Base-by-base conservation (phyloP, 1,140 invertebrate species). In the Helicoverpa armigera region DNA sequence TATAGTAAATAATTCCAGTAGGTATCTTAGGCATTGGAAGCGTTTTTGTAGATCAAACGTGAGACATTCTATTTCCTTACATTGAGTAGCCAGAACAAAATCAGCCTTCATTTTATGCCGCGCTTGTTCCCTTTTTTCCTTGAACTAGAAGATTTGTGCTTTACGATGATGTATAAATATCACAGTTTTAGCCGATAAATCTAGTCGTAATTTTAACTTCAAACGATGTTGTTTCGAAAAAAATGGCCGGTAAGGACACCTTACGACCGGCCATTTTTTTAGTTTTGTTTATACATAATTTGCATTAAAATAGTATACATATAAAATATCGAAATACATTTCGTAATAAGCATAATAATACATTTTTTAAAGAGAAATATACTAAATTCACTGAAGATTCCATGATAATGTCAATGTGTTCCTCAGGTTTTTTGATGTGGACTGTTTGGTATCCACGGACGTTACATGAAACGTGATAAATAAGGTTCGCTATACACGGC, bases 31-130 rank as follows among this genome's bases (percentile, higher is more conserved):
- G 73, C n/a, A 61, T 60, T 48, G 73, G 73, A 1, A 61, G 60
- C 5, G 60, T 63, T 63, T 63, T 63, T 63, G 60, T 1, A 72
- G 79, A 29, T 82, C 77, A 70, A 79, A 79, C 35, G 77, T 79
- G 51, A 23, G 23, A n/a, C n/a, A n/a, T n/a, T n/a, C n/a, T n/a
- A n/a, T n/a, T n/a, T n/a, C n/a, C n/a, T n/a, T n/a, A n/a, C n/a
- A n/a, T n/a, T n/a, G n/a, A n/a, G n/a, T n/a, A n/a, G n/a, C n/a
- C n/a, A n/a, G n/a, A n/a, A n/a, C n/a, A n/a, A n/a, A n/a, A n/a
- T n/a, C n/a, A n/a, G n/a, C n/a, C n/a, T n/a, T n/a, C n/a, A n/a
- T n/a, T n/a, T n/a, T n/a, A n/a, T n/a, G n/a, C n/a, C n/a, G n/a
- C n/a, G n/a, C n/a, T n/a, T n/a, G n/a, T n/a, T n/a, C n/a, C n/a